Conservation (phyloP, 2,888 invertebrate species). For the Germaria angustata region DNA sequence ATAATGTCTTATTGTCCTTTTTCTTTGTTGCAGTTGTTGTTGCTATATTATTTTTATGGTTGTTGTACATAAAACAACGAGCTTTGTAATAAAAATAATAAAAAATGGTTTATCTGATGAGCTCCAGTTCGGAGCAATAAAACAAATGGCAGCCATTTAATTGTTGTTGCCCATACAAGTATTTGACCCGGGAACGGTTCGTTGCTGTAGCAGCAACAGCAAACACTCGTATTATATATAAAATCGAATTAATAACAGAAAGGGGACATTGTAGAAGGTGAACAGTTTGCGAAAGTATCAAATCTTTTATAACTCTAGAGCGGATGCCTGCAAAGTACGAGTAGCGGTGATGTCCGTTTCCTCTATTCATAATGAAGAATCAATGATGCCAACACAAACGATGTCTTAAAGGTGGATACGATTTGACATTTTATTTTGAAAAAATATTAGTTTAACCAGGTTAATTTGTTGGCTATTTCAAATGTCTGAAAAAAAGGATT, state of each 20-base stretch:
- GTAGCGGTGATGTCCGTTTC: too few relatives aligned
- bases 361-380: too few relatives aligned
- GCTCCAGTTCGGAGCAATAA: conserved; percentile 69
- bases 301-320: background rate
- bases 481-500: too few relatives aligned
- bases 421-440: too few relatives aligned
- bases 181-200: conserved; percentile 57
- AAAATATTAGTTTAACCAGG: too few relatives aligned
- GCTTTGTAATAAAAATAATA: conserved; percentile 44
- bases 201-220: background rate
- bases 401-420: too few relatives aligned
- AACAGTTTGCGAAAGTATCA: background rate
- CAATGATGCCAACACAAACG: too few relatives aligned
- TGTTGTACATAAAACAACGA: conserved; percentile 25
- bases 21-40: conserved; percentile 4
- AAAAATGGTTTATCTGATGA: conserved; percentile 68
- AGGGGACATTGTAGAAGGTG: background rate
- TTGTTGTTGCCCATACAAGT: conserved; percentile 72
- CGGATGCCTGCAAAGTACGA: too few relatives aligned
- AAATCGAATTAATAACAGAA: background rate
- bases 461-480: too few relatives aligned
- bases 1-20: conserved; percentile 49
- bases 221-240: background rate
- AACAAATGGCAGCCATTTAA: conserved; percentile 73
- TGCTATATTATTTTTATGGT: conserved; percentile 14